Evolutionary conservation across 1,140 invertebrate genomes (phyloP), one percentile per base, ranked within the genome.

Genomic region (Calosoma granatense): DNA sequence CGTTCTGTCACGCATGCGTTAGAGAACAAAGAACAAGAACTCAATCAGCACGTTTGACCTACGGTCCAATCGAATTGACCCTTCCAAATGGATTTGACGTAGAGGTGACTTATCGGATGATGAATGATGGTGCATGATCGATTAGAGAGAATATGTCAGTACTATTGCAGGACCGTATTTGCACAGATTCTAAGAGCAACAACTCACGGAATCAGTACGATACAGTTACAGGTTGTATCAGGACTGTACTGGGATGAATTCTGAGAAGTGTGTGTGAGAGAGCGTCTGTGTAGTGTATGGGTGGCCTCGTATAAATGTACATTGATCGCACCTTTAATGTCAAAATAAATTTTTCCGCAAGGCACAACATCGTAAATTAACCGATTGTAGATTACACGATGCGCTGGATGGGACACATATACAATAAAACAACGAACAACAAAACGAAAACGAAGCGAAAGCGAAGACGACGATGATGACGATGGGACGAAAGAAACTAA

Each of bases 31-130:
- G 6, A 20, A 51, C 21, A 53, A 54, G 54, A 58, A 56, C 56
- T 59, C 56, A 56, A 59, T 59, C 43, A 36, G 56, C 56, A 60
- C 53, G 55, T 58, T 61, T 61, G 56, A 59, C 56, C 60, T 47
- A n/a, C 17, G 20, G 51, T 43, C 58, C 57, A 59, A 58, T 61
- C 56, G 54, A 53, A 51, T 36, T 58, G 57, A 61, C 58, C 58
- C 20, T 26, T 21, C 20, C 39, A 12, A 39, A 20, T 11, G 20
- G 20, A 51, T 22, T 59, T 59, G 54, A 59, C 52, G 12, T n/a
- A 17, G 20, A 9, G 20, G 4, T 6, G n/a, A 20, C 9, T 20
- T 20, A 20, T 9, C 47, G 47, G 4, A 9, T 51, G 47, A 9
- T 51, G 4, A 9, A 51, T 9, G 20, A 20, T n/a, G 47, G 9